Evolutionary conservation across 2,113 vertebrate species (phyloP).

Genomic region (Athene cunicularia): DNA sequence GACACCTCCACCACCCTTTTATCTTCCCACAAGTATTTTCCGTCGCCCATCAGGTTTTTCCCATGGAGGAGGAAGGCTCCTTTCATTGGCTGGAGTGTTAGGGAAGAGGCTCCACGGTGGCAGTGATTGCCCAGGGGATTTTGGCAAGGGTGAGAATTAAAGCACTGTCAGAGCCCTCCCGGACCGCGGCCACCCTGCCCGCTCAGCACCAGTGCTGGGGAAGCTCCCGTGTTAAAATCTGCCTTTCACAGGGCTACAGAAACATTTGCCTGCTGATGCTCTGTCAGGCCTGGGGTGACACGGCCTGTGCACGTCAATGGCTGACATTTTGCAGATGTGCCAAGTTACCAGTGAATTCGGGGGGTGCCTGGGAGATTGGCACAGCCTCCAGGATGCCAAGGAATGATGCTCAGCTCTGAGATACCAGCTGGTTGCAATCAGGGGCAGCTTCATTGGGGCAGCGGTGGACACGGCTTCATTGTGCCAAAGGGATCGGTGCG

Average conservation of each 20-base stretch:
- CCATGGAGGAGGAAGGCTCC: neutral
- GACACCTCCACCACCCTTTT: neutral
- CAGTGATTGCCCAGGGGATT: accelerated
- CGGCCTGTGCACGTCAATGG: accelerated
- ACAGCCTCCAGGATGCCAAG: neutral
- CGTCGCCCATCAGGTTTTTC: neutral
- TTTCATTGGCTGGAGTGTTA: accelerated
- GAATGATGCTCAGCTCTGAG: neutral
- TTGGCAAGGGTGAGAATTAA: neutral
- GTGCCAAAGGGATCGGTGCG: accelerated
- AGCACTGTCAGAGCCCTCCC: neutral
- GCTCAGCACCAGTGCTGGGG: accelerated
- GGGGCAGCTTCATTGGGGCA: accelerated
- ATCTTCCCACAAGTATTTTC: neutral
- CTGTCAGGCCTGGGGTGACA: neutral
- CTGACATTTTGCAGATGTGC: too few relatives aligned
- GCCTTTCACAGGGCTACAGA: accelerated
- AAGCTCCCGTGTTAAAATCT: neutral
- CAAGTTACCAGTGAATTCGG: neutral
- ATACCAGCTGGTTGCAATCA: accelerated
- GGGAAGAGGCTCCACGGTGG: accelerated
- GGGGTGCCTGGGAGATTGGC: neutral
- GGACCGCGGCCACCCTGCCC: too few relatives aligned
- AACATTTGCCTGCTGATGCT: neutral
- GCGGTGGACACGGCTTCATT: accelerated